A percentile compares a stretch with the other conserved stretches of the same genome.
These are phyloP conservation scores for Orussus abietinus DNA, from an alignment of 1,140 invertebrate species.

Conservation along the genomic window DNA sequence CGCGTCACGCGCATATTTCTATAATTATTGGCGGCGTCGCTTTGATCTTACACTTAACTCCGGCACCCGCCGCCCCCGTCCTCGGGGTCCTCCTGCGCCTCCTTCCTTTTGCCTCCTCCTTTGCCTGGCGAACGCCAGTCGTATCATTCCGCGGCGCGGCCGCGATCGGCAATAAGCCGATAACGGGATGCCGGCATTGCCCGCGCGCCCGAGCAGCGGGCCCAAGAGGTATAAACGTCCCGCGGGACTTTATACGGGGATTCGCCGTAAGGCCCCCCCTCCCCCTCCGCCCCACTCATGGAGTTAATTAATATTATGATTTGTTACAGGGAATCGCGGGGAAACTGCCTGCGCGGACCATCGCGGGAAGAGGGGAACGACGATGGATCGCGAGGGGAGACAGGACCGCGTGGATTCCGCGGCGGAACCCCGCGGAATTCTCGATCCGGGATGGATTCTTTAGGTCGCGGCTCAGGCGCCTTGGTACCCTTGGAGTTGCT, in stretches of 20 bases:
- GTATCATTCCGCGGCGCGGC: conserved; percentile 20
- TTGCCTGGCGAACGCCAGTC: conserved; percentile 12
- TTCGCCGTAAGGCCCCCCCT: neutral
- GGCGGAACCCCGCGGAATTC: too few relatives aligned
- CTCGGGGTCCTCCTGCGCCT: conserved; percentile 1
- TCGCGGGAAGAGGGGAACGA: too few relatives aligned
- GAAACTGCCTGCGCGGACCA: too few relatives aligned
- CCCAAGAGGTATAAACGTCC: too few relatives aligned
- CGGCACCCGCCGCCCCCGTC: conserved; percentile 20
- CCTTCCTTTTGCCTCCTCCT: conserved; percentile 14
- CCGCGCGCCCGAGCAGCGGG: too few relatives aligned
- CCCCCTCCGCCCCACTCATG: too few relatives aligned
- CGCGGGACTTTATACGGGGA: too few relatives aligned
- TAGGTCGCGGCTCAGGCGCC: too few relatives aligned
- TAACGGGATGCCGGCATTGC: conserved; percentile 36
- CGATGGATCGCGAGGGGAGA: too few relatives aligned
- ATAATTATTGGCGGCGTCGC: conserved; percentile 50
- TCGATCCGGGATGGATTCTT: too few relatives aligned
- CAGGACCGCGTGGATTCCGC: too few relatives aligned
- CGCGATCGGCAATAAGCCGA: conserved; percentile 30
- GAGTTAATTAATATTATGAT: conserved; percentile 17
- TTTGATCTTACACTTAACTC: conserved; percentile 49
- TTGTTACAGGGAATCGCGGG: conserved; percentile 13
- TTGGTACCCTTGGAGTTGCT: too few relatives aligned
- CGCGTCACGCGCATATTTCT: conserved; percentile 47